A percentile compares a stretch with the other conserved stretches of the same genome.
phyloP scores from a whole-genome alignment of 1,140 invertebrate species.

The Antheraea mylitta region DNA sequence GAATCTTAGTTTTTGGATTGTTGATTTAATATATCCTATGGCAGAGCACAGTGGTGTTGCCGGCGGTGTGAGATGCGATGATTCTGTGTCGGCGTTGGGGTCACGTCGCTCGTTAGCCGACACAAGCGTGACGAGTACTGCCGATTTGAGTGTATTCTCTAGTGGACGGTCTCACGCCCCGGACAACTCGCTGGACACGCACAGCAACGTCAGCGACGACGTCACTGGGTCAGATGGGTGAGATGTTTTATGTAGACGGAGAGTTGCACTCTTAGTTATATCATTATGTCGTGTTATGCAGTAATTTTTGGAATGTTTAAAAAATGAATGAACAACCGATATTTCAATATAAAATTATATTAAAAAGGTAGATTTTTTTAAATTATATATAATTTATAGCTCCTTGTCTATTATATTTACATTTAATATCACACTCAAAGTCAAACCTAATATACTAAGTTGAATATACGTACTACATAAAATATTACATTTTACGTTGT shows the following conservation, averaged over 20 bases:
- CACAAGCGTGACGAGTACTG: conserved; percentile 90
- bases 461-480: no score
- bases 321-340: no score
- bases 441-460: no score
- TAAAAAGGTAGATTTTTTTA: no score
- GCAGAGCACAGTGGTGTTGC: conserved; percentile 65
- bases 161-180: conserved; percentile 86
- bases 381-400: no score
- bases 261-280: not conserved
- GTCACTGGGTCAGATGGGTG: conserved; percentile 82
- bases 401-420: no score
- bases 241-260: conserved; percentile 60
- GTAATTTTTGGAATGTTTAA: no score
- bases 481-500: no score
- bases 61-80: conserved; percentile 58
- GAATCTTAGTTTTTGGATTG: not conserved
- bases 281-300: not conserved
- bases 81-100: conserved; percentile 75
- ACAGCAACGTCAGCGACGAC: conserved; percentile 86
- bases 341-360: no score
- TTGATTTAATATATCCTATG: conserved; percentile 16
- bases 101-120: conserved; percentile 89
- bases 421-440: no score
- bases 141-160: conserved; percentile 89
- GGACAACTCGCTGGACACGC: conserved; percentile 86